phyloP scores from a whole-genome alignment of 2,888 invertebrate genomes.

The Nomada ferruginata region DNA sequence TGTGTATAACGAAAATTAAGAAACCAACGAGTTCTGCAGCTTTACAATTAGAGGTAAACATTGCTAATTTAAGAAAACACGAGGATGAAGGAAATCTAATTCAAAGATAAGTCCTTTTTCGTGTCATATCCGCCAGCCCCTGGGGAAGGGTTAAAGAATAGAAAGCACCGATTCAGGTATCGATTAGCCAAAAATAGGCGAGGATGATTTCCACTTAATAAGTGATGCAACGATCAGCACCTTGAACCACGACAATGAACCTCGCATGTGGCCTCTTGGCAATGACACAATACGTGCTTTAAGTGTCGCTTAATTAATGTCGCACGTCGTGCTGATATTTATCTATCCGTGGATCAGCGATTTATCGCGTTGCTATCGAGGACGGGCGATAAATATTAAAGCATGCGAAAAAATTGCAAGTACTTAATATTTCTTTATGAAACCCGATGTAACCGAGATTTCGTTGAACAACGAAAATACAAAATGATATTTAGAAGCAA shows the following conservation, averaged over 20 bases:
- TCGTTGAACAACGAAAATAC: too few relatives aligned
- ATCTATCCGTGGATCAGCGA: conserved; percentile 40
- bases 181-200: conserved; percentile 32
- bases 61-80: neutral
- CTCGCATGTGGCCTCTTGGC: conserved; percentile 59
- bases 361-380: conserved; percentile 10
- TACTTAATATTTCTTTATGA: conserved; percentile 11
- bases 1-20: too few relatives aligned
- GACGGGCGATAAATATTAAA: neutral
- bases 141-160: neutral
- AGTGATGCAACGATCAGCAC: conserved; percentile 60
- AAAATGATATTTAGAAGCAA: too few relatives aligned
- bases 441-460: neutral
- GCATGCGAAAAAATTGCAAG: conserved; percentile 6
- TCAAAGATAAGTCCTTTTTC: too few relatives aligned
- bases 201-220: conserved; percentile 36
- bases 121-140: too few relatives aligned
- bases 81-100: neutral
- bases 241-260: conserved; percentile 81
- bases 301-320: conserved; percentile 57
- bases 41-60: too few relatives aligned
- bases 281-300: conserved; percentile 51
- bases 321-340: conserved; percentile 43
- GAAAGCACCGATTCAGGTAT: conserved; percentile 16
- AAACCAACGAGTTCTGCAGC: too few relatives aligned